Percentiles rank a stretch among this genome's conserved stretches.
Conservation (phyloP, 2,888 invertebrate genomes). For the Tetragonisca angustula region DNA sequence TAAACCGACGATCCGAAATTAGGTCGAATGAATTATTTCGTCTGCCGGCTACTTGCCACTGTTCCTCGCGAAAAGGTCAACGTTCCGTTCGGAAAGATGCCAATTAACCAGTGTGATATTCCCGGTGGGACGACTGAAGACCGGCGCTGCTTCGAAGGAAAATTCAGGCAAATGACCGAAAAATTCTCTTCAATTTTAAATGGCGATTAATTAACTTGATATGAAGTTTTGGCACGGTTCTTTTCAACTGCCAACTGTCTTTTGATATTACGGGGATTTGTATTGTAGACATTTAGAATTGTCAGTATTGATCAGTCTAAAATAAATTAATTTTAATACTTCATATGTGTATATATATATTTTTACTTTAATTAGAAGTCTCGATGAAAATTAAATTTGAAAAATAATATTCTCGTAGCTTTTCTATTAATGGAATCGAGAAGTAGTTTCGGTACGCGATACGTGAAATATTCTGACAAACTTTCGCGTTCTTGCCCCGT, state of each 20-base stretch:
- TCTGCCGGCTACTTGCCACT: neutral
- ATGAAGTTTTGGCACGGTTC: neutral
- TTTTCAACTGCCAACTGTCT: neutral
- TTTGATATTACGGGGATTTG: neutral
- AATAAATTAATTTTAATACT: too few relatives aligned
- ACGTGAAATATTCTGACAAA: neutral
- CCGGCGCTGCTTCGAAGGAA: too few relatives aligned
- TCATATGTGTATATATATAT: too few relatives aligned
- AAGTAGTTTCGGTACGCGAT: neutral
- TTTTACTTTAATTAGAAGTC: too few relatives aligned
- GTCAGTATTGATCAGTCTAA: too few relatives aligned
- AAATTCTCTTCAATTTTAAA: neutral
- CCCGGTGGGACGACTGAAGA: neutral
- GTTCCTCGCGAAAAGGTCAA: neutral
- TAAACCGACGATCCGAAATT: conserved; percentile 19
- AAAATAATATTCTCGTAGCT: too few relatives aligned
- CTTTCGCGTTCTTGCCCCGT: too few relatives aligned
- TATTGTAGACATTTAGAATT: neutral
- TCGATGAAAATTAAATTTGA: too few relatives aligned
- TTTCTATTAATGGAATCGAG: too few relatives aligned
- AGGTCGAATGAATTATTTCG: conserved; percentile 15
- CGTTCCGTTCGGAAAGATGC: neutral
- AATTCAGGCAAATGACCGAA: neutral
- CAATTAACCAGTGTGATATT: neutral
- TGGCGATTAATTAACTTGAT: neutral